Evolutionary conservation across 2,113 vertebrate species (phyloP), one percentile per base, ranked within the genome.

Genomic region (Poicephalus meyeri): DNA sequence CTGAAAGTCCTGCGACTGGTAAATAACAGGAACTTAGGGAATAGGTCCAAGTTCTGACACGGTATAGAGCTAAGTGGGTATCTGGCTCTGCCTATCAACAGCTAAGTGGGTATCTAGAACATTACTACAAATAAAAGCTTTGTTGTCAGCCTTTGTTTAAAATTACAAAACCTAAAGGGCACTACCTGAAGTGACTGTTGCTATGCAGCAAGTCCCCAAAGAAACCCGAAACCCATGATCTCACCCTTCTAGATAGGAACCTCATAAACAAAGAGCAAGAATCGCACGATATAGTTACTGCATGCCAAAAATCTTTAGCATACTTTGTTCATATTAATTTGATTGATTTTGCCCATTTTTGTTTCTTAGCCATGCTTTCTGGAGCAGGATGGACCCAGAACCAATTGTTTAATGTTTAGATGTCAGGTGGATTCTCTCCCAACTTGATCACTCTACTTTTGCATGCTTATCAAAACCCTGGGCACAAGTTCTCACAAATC

Each of bases 1-100:
- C 72, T 18, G 47, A 58, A 42, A 49, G 29, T 29, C 47, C 61
- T 2, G 0, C 4, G 1, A 10, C 3, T 0, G 26, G 17, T 49
- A 49, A 80, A 72, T 37, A 87, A 50, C 66, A 24, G 64, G 73
- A 61, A 21, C 46, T 46, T n/a, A 16, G 65, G 35, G 47, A 80
- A 50, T 23, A 80, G 35, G 61, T 66, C n/a, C 42, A 77, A 46
- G 21, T 61, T 44, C 26, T 81, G 70, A 24, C 37, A 29, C 0
- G 1, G 21, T 52, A 16, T n/a, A 39, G 41, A 86, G 68, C 19
- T 13, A 26, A 65, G 19, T 17, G 26, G 39, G 55, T 33, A 16
- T 12, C 78, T 79, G 53, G 15, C 42, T 88, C 31, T 64, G 39
- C 23, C 13, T 14, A 47, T 56, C 49, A 76, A 58, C 41, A 46